Percentiles rank a stretch among this genome's conserved stretches.
These are phyloP conservation scores for Calcarius ornatus DNA, from an alignment of 2,113 vertebrate genomes.

Conservation along the genomic window DNA sequence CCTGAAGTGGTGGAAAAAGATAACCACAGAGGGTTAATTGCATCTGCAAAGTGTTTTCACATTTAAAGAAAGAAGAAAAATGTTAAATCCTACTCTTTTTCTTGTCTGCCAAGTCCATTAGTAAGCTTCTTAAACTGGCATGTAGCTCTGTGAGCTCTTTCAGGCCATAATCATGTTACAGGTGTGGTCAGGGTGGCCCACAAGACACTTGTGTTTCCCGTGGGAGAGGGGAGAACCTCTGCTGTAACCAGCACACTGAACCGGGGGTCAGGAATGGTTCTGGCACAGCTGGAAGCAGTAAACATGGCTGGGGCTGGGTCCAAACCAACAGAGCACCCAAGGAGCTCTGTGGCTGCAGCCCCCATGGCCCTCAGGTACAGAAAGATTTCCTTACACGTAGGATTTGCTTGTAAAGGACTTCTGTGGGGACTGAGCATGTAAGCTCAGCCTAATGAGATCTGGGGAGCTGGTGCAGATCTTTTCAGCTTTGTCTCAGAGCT, in stretches of 20 bases:
- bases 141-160: neutral
- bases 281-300: neutral
- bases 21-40: constrained; percentile 44
- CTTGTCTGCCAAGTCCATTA: neutral
- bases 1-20: neutral
- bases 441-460: neutral
- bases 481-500: neutral
- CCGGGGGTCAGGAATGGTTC: neutral
- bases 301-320: neutral
- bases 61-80: constrained; percentile 12
- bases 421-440: neutral
- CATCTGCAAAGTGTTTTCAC: constrained; percentile 35
- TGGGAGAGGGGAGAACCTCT: neutral
- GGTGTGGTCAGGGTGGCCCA: neutral
- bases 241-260: neutral
- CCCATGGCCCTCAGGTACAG: accelerated
- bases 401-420: neutral
- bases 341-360: neutral
- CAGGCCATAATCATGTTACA: neutral
- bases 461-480: neutral
- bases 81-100: neutral
- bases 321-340: neutral
- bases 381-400: accelerated
- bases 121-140: neutral
- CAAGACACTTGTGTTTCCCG: neutral